These are phyloP conservation scores for Hemicentrotus pulcherrimus DNA, from an alignment of 35 echinoderm and acorn worm genomes.

Conservation along the genomic window DNA sequence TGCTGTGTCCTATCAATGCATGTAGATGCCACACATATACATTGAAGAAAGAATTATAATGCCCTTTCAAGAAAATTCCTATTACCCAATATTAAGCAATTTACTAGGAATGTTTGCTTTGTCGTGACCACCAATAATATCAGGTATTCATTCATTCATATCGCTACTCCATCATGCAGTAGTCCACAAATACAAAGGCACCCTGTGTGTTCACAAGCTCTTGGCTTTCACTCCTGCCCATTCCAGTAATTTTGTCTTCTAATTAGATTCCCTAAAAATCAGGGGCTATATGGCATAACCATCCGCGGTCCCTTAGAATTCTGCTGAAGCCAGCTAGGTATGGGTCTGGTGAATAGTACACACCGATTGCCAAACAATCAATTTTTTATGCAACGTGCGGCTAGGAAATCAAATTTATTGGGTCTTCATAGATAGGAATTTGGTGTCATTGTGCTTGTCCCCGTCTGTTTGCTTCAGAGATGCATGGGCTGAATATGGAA, in stretches of 20 bases:
- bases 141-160: slow-evolving; percentile 4
- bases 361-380: neutral
- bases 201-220: neutral
- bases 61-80: neutral
- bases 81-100: neutral
- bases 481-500: neutral
- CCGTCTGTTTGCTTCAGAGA: neutral
- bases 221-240: neutral
- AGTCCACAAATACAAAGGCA: neutral
- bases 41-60: neutral
- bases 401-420: slow-evolving; percentile 13
- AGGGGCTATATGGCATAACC: neutral
- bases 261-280: slow-evolving; percentile 6
- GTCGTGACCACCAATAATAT: neutral
- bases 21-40: neutral
- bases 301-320: neutral
- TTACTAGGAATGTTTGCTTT: slow-evolving; percentile 5
- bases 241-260: slow-evolving; percentile 18
- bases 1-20: neutral
- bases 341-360: neutral
- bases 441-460: slow-evolving; percentile 11
- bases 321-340: neutral
- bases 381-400: neutral
- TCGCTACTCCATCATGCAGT: neutral
- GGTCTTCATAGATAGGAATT: neutral